phyloP scores from a whole-genome alignment of 2,888 invertebrate species.

The Aleiodes alternator region DNA sequence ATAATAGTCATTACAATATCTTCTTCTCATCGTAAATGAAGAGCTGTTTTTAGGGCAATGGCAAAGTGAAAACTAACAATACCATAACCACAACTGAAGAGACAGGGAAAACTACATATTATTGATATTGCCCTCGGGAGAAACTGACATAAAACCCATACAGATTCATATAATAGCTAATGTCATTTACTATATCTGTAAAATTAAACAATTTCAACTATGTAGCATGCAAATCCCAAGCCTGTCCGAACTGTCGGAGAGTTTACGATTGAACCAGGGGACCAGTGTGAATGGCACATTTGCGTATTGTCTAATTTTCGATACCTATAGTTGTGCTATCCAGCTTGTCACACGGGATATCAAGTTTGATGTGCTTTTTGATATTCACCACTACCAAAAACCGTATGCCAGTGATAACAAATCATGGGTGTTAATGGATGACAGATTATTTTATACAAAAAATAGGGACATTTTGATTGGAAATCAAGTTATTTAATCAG shows the following conservation, averaged over 20 bases:
- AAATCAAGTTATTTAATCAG: background rate
- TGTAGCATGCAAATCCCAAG: slow-evolving; percentile 3
- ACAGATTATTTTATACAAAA: slow-evolving; percentile 15
- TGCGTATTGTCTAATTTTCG: slow-evolving; percentile 38
- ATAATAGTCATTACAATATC: too few species aligned
- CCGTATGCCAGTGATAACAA: background rate
- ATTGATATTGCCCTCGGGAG: slow-evolving; percentile 3
- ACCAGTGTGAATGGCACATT: slow-evolving; percentile 1
- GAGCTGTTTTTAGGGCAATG: background rate
- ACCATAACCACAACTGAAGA: background rate
- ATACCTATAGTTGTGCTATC: slow-evolving; percentile 5
- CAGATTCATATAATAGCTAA: background rate
- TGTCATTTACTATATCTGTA: slow-evolving; percentile 5
- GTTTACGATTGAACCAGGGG: slow-evolving; percentile 30
- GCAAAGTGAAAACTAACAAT: background rate
- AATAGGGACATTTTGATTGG: background rate
- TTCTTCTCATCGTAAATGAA: too few species aligned
- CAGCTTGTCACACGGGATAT: slow-evolving; percentile 22
- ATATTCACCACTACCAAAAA: background rate
- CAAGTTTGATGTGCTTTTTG: slow-evolving; percentile 16
- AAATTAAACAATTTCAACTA: slow-evolving; percentile 24
- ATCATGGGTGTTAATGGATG: slow-evolving; percentile 28
- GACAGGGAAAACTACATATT: slow-evolving; percentile 8
- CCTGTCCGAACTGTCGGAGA: slow-evolving; percentile 33
- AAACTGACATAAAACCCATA: background rate